Base-by-base conservation (phyloP, 2,113 vertebrate genomes). In the Euleptes europaea region DNA sequence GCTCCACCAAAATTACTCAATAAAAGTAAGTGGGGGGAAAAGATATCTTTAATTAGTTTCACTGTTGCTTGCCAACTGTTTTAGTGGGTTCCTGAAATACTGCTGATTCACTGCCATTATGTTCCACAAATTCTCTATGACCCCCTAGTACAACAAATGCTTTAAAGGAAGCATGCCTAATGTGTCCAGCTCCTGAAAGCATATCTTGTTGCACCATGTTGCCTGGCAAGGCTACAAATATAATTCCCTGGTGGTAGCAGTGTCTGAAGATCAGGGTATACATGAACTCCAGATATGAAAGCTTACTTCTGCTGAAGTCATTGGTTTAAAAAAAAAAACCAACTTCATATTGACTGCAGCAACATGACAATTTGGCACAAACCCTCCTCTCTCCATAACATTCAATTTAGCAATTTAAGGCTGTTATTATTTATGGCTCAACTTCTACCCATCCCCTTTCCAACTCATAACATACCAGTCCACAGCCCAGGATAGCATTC, bases 361-460 rank as follows among this genome's bases (percentile, higher is more conserved):
- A 54, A 23, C 47, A 49, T 63, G 51, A 33, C 5, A 42, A 82
- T 17, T 40, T 60, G 10, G 28, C 49, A 33, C 31, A 85, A 84
- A 86, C 38, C 21, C 49, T 88, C 23, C 9, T 66, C 26, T 7
- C 38, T 49, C 69, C 31, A 28, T 76, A 31, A 12, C 49, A 65
- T 66, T 71, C 51, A 38, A 72, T 74, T 85, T 49, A 91, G 23
- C 69, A 82, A 63, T 49, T 88, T 80, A 81, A 78, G 23, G 31
- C 13, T 82, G 40, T 47, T 80, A 35, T 40, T 88, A 87, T 90
- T 90, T 91, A 65, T 42, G 80, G 33, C 80, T 63, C 44, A 63
- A 74, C 84, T 78, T 69, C 69, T 82, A 82, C 26, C 28, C 86
- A 72, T 90, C 65, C 11, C 23, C 31, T 90, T 86, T 80, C 2